Evolutionary conservation across 2,888 invertebrate genomes (phyloP).

Genomic region (Ennomos erosarius): DNA sequence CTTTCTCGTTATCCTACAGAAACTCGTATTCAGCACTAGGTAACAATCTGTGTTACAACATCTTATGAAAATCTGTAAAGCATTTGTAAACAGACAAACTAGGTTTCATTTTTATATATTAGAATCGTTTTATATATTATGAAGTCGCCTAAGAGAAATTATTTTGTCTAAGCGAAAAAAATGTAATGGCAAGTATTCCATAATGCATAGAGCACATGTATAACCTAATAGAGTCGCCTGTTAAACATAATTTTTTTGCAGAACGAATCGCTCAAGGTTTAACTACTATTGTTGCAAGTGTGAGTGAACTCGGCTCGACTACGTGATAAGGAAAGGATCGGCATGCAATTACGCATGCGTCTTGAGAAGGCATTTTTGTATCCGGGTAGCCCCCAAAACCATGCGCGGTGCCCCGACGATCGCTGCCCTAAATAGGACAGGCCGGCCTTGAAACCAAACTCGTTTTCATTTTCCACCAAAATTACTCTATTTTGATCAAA

Average conservation of each 20-base stretch:
- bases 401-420: slow-evolving; percentile 30
- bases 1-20: too few species aligned
- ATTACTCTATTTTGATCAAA: background rate
- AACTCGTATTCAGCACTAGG: too few species aligned
- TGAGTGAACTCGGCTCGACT: slow-evolving; percentile 1
- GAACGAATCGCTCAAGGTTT: background rate
- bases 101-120: too few species aligned
- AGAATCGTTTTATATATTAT: too few species aligned
- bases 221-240: too few species aligned
- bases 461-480: slow-evolving; percentile 41
- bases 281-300: slow-evolving; percentile 8
- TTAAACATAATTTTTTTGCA: background rate
- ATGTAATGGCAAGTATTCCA: too few species aligned
- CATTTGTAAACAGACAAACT: too few species aligned
- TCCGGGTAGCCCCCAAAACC: slow-evolving; percentile 35
- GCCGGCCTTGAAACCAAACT: slow-evolving; percentile 58
- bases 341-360: slow-evolving; percentile 59
- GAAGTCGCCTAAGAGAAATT: too few species aligned
- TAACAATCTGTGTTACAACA: too few species aligned
- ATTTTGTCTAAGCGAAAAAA: too few species aligned
- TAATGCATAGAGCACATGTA: too few species aligned
- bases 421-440: slow-evolving; percentile 46
- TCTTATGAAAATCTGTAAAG: too few species aligned
- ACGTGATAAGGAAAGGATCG: slow-evolving; percentile 47
- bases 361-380: slow-evolving; percentile 42